Evolutionary conservation across 2,888 invertebrate species (phyloP), one percentile per base, ranked within the genome.

Genomic region (Chrysolina oricalcia): DNA sequence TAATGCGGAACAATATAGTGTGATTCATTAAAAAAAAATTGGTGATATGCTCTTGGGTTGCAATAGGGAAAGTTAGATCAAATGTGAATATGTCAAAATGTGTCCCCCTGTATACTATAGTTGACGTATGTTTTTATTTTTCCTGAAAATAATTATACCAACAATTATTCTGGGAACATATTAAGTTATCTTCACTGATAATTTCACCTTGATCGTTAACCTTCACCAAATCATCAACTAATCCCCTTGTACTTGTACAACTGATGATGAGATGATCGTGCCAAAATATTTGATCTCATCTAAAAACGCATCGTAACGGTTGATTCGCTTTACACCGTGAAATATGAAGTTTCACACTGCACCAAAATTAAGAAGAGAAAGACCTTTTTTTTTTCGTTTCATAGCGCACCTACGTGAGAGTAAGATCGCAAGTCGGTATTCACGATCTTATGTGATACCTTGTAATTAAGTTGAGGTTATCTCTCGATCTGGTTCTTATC

Each of bases 401-500:
- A n/a, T n/a, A n/a, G 19, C 56, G 23, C 56, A 23, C 56, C 21
- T 59, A 27, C 59, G n/a, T 15, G n/a, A 59, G 4, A 59, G 17
- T n/a, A 15, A 6, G 13, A n/a, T 35, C 59, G 23, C 15, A 8
- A 59, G 17, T 59, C 53, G 21, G 17, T 53, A 21, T 53, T 21
- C 59, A 59, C 59, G 59, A 59, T 59, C 15, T 35, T 23, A 35
- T 10, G n/a, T 59, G n/a, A 59, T 27, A 27, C 59, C 59, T 27
- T 59, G 35, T 59, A 59, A 59, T 59, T 59, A 59, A 59, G 21
- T 53, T 21, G 53, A 21, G 15, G 35, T 59, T 15, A 59, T 59
- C 59, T 23, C 27, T 59, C 59, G 35, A 59, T 59, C 59, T 59
- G 23, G 23, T 59, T 59, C 23, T 59, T 27, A 59, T 59, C 35